phyloP scores from a whole-genome alignment of 2,797 vertebrate genomes.

The Myripristis jacobus region DNA sequence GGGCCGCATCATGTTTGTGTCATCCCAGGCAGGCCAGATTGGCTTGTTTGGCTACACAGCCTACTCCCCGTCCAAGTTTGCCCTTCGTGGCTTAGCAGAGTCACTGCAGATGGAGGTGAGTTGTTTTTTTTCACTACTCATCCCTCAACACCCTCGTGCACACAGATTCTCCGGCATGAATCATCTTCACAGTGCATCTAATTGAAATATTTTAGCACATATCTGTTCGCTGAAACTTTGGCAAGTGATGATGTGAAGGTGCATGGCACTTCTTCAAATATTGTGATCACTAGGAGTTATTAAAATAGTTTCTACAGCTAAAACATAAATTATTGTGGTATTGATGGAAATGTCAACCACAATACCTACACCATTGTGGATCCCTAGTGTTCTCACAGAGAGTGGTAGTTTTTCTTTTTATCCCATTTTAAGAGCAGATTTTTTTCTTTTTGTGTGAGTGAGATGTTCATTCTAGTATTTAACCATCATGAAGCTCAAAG shows the following conservation, averaged over 20 bases:
- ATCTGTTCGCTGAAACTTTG: background rate
- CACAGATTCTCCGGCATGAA: slow-evolving; percentile 5
- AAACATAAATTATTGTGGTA: background rate
- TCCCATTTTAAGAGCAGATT: no score
- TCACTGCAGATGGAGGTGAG: slow-evolving; percentile 98
- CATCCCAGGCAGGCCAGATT: slow-evolving; percentile 95
- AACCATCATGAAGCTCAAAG: background rate
- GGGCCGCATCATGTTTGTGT: slow-evolving; percentile 96
- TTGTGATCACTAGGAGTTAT: background rate
- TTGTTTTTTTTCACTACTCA: background rate
- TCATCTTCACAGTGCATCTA: background rate
- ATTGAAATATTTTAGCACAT: background rate
- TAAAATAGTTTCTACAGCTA: background rate
- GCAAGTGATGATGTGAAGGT: background rate
- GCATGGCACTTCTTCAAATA: background rate
- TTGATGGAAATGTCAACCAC: no score
- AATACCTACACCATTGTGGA: no score
- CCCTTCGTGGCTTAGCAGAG: slow-evolving; percentile 94
- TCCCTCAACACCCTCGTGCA: background rate
- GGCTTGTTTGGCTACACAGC: slow-evolving; percentile 95
- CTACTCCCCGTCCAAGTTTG: slow-evolving; percentile 97
- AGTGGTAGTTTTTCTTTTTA: background rate
- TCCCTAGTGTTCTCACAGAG: no score
- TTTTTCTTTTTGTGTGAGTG: no score
- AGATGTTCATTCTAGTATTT: background rate